Base-by-base conservation (phyloP, 2,797 vertebrate species). In the Amazonetta brasiliensis region DNA sequence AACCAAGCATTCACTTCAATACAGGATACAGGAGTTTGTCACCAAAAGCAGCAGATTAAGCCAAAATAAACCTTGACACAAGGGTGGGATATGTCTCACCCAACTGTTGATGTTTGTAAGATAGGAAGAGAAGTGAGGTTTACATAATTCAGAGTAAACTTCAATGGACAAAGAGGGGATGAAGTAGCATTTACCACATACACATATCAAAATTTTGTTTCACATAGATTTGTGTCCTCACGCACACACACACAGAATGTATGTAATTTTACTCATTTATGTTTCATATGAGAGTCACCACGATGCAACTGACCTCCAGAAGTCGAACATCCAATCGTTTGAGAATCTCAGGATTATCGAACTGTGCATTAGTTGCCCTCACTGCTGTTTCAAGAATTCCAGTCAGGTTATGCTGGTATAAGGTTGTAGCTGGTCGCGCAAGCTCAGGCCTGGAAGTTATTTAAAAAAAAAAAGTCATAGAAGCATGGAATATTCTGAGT, bases 361-460 rank as follows among this genome's bases (percentile, higher is more conserved):
- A 99, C 98, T 99, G 99, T 23, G 99, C 99, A 2, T 99, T 99
- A 6, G 99, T 99, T 91, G 99, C 99, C 95, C 99, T 98, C 76
- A 99, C 99, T 0, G 99, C 99, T 0, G 99, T 99, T 97, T 99
- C 99, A 52, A 99, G 97, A 94, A 99, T 99, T 6, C 99, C 99
- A 0, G 99, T 99, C 74, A 99, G 98, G 97, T 99, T 99, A 98
- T 99, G 99, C 60, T 99, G 99, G 98, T 99, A 99, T 17, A 99
- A 97, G 28, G 99, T 99, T 12, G 99, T 99, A 92, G 99, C 99
- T 11, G 99, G 99, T 67, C 99, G 98, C 17, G 92, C 99, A 96
- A 99, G 97, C 97, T 99, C 99, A 8, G 99, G 99, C 93, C 99
- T 99, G 95, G 85, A 39, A 60, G 54, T 95, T 84, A 85, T 11